Percentiles rank a stretch among this genome's conserved stretches.
Conservation (phyloP, 2,113 vertebrate genomes). For the Fregetta grallaria region DNA sequence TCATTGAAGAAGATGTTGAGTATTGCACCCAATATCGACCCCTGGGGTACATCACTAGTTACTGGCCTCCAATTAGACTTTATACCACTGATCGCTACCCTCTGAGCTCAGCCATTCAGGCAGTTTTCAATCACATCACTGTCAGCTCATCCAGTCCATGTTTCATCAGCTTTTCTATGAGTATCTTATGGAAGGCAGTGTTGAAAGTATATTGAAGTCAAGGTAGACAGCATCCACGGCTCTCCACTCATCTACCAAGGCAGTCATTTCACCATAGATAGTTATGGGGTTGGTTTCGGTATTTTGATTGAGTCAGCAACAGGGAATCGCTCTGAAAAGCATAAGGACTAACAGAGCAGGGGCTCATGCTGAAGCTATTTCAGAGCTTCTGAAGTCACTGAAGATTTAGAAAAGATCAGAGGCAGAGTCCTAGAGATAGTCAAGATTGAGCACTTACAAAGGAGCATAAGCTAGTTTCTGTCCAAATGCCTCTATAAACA, state of each 20-base stretch:
- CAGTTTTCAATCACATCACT: background rate
- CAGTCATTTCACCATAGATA: background rate
- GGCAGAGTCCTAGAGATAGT: background rate
- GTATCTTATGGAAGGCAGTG: background rate
- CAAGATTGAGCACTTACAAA: background rate
- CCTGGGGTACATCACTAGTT: background rate
- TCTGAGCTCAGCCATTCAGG: background rate
- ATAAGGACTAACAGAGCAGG: background rate
- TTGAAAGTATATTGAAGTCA: background rate
- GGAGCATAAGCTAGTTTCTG: background rate
- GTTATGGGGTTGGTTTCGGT: background rate
- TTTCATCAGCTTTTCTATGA: background rate
- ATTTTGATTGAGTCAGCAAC: background rate
- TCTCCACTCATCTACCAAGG: background rate
- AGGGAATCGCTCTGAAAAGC: background rate
- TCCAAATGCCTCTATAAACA: background rate
- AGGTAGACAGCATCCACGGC: background rate
- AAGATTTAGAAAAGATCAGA: background rate
- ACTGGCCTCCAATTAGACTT: background rate
- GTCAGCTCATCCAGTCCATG: background rate
- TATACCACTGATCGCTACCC: background rate
- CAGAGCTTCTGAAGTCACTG: background rate
- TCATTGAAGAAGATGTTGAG: background rate
- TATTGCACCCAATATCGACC: background rate
- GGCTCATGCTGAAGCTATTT: background rate